A percentile compares a stretch with the other conserved stretches of the same genome.
Conservation (phyloP, 92 coral and sea anemone species). For the Actinostola sp. region DNA sequence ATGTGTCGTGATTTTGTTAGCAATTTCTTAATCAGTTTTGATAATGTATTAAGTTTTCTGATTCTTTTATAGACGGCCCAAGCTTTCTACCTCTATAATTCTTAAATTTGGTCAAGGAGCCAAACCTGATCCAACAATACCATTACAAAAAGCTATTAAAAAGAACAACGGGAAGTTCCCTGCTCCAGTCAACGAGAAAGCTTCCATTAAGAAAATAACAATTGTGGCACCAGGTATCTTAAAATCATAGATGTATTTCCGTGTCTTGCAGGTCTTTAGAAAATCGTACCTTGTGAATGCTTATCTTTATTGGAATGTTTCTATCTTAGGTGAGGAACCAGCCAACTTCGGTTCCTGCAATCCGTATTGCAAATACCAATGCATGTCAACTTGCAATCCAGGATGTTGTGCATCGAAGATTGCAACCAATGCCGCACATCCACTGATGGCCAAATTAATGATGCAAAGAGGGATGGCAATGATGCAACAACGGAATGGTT, state of each 20-base stretch:
- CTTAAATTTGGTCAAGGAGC: conserved; percentile 79
- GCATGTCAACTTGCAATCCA: conserved; percentile 76
- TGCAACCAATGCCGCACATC: conserved; percentile 39
- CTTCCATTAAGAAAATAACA: conserved; percentile 58
- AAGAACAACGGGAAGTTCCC: conserved; percentile 67
- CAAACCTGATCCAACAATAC: conserved; percentile 79
- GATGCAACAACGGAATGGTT: conserved; percentile 25
- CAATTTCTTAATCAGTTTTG: neutral
- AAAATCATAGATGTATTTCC: no score
- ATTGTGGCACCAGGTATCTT: conserved; percentile 75
- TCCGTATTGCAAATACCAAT: conserved; percentile 52
- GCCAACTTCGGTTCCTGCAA: conserved; percentile 74
- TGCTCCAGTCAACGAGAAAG: conserved; percentile 70
- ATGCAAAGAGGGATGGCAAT: conserved; percentile 29
- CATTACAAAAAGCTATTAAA: conserved; percentile 66
- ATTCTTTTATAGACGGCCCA: conserved; percentile 30
- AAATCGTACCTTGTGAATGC: neutral
- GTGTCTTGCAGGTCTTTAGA: neutral
- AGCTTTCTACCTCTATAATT: conserved; percentile 47
- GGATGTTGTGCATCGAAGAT: conserved; percentile 69
- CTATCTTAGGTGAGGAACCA: conserved; percentile 59
- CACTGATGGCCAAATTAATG: conserved; percentile 29
- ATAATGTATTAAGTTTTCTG: neutral
- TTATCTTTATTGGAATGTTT: neutral
- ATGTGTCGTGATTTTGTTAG: no score